Conservation (phyloP, 2,113 vertebrate species). For the Tachysurus fulvidraco region DNA sequence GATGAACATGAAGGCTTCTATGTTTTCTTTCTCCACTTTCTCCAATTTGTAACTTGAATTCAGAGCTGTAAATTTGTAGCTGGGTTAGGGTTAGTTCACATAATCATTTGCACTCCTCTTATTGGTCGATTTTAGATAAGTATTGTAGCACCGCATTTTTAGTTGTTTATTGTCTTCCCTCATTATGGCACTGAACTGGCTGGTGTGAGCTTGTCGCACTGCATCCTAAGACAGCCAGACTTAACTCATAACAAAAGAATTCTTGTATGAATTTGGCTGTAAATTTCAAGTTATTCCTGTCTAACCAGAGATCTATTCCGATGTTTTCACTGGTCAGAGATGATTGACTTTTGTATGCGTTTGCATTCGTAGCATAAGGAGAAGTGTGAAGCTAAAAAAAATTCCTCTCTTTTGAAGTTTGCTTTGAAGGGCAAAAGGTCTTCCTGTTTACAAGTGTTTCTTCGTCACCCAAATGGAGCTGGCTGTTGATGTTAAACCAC, state of each 20-base stretch:
- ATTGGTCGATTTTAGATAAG: background rate
- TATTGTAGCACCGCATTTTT: background rate
- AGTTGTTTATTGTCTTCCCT: background rate
- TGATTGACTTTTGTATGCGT: background rate
- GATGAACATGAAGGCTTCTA: background rate
- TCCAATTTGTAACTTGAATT: too few species aligned
- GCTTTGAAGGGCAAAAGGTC: slow-evolving; percentile 25
- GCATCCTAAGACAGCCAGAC: background rate
- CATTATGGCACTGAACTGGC: background rate
- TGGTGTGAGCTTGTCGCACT: background rate
- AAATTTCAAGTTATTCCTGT: background rate
- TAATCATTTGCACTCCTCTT: background rate
- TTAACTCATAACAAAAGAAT: background rate
- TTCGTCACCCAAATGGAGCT: slow-evolving; percentile 33
- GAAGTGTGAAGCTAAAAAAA: slow-evolving; percentile 31
- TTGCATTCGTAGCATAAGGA: background rate
- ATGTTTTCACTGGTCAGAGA: background rate
- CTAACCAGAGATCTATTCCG: background rate
- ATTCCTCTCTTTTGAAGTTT: slow-evolving; percentile 43
- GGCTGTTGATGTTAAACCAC: slow-evolving; percentile 3
- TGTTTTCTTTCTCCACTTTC: background rate
- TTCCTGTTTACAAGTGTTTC: slow-evolving; percentile 37
- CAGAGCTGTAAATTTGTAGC: background rate
- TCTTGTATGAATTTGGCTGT: background rate
- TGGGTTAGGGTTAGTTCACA: too few species aligned